Evolutionary conservation across 2,113 vertebrate genomes (phyloP).

Genomic region (Melozone crissalis): DNA sequence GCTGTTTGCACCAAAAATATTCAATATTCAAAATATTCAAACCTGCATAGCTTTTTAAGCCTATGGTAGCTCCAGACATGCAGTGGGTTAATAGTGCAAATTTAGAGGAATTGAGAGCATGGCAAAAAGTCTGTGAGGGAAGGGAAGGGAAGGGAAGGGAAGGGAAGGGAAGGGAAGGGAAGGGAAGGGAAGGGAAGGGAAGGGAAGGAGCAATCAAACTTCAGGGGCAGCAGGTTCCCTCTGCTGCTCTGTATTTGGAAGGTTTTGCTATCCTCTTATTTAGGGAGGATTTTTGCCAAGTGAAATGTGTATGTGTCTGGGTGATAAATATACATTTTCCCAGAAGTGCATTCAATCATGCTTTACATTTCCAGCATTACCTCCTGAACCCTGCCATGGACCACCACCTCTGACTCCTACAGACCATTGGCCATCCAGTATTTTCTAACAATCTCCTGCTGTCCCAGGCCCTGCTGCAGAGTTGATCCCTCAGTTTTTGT

Average conservation of each 20-base stretch:
- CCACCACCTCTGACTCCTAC: not conserved
- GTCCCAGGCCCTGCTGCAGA: not conserved
- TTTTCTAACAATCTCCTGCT: not conserved
- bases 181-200: not conserved
- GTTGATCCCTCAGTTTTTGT: not conserved
- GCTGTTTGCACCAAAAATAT: not conserved
- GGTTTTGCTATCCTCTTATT: not conserved
- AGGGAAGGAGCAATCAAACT: too few species aligned
- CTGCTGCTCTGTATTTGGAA: not conserved
- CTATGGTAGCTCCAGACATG: not conserved
- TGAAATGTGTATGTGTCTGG: not conserved
- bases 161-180: not conserved
- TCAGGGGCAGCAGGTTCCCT: not conserved
- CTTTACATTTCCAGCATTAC: not conserved
- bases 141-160: not conserved
- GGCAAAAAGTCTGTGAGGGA: not conserved
- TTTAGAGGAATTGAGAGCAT: not conserved
- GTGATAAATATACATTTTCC: not conserved
- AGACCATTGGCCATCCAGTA: not conserved
- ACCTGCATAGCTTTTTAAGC: not conserved
- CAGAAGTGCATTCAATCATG: not conserved
- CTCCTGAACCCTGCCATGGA: not conserved
- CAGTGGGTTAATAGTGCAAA: not conserved
- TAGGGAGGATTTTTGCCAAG: not conserved
- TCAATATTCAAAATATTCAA: not conserved